Conservation (phyloP, 1,140 invertebrate genomes). For the Aradophagus sp. region DNA sequence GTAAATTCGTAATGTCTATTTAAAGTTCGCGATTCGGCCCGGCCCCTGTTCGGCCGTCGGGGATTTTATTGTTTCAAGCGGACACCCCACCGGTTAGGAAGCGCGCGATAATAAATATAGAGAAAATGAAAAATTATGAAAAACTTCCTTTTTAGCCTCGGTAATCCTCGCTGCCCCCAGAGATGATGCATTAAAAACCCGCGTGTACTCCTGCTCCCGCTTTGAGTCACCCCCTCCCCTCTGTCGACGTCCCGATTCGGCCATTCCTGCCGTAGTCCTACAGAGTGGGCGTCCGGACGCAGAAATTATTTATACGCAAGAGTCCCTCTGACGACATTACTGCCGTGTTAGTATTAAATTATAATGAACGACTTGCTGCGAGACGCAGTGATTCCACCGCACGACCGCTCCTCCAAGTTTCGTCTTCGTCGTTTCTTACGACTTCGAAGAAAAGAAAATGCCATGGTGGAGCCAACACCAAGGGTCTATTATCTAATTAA, state of each 20-base stretch:
- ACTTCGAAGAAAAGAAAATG: slow-evolving; percentile 37
- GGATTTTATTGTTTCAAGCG: slow-evolving; percentile 70
- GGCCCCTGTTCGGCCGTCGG: slow-evolving; percentile 34
- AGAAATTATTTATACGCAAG: slow-evolving; percentile 76
- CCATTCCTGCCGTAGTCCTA: slow-evolving; percentile 64
- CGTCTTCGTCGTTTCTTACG: slow-evolving; percentile 42
- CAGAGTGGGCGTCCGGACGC: slow-evolving; percentile 73
- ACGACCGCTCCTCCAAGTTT: slow-evolving; percentile 61
- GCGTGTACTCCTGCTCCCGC: slow-evolving; percentile 25
- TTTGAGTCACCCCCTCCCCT: slow-evolving; percentile 18
- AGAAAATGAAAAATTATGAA: slow-evolving; percentile 77
- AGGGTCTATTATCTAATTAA: slow-evolving; percentile 1
- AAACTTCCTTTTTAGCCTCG: slow-evolving; percentile 76
- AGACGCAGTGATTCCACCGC: slow-evolving; percentile 66
- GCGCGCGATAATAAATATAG: slow-evolving; percentile 76
- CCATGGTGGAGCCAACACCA: background rate
- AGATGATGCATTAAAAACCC: slow-evolving; percentile 74
- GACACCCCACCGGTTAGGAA: slow-evolving; percentile 70
- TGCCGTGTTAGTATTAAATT: slow-evolving; percentile 76
- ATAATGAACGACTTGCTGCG: slow-evolving; percentile 75
- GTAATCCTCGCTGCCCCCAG: slow-evolving; percentile 74
- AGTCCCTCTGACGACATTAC: slow-evolving; percentile 75
- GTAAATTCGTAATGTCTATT: slow-evolving; percentile 54
- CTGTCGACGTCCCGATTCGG: slow-evolving; percentile 24
- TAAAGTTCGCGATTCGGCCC: slow-evolving; percentile 40